Conservation (phyloP, 2,797 vertebrate genomes). For the Helostoma temminkii region DNA sequence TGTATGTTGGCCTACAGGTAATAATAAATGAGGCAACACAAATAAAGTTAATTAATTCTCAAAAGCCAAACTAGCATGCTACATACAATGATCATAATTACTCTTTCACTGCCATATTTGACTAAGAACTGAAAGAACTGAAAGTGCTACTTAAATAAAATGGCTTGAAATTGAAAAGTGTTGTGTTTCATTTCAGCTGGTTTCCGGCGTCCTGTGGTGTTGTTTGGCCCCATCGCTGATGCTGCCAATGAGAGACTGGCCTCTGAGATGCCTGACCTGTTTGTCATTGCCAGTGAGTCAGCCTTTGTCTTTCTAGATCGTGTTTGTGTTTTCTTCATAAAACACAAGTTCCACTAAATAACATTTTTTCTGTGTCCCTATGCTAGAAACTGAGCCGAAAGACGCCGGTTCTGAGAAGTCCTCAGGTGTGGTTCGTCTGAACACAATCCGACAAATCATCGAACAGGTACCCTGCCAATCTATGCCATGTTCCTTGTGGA, state of each 20-base stretch:
- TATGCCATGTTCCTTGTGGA: no score
- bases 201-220: conserved; percentile 94
- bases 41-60: no score
- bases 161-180: no score
- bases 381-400: conserved; percentile 94
- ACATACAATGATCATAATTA: no score
- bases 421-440: conserved; percentile 93
- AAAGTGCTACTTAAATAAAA: no score
- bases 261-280: conserved; percentile 88
- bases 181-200: conserved; percentile 84
- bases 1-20: no score
- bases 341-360: background rate
- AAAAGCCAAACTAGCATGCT: no score
- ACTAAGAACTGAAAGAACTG: no score
- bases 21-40: no score
- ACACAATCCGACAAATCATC: conserved; percentile 96
- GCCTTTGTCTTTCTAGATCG: background rate
- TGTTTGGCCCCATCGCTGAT: conserved; percentile 97
- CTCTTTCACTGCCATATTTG: no score
- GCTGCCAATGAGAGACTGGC: conserved; percentile 92
- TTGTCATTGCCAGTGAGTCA: conserved; percentile 92
- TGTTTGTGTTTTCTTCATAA: background rate
- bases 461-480: conserved; percentile 90
- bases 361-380: conserved; percentile 27
- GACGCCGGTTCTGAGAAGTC: conserved; percentile 94